phyloP scores from a whole-genome alignment of 2,113 vertebrate genomes.

The Pavo muticus region DNA sequence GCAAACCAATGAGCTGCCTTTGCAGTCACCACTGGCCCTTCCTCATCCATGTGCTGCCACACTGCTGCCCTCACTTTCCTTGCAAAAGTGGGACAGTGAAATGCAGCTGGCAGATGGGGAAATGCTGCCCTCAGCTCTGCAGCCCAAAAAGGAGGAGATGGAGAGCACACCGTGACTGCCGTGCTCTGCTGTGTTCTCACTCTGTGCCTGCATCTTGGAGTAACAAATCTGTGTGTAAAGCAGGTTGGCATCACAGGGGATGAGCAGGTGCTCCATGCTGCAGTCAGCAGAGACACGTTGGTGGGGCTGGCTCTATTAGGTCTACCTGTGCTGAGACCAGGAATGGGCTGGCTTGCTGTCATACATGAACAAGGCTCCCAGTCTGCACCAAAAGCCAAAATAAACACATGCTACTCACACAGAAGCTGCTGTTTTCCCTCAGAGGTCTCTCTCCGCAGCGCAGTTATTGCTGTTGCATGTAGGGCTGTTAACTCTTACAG shows the following conservation, averaged over 20 bases:
- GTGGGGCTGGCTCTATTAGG: not conserved
- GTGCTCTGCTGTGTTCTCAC: not conserved
- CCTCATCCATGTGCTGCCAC: no score
- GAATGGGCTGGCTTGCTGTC: not conserved
- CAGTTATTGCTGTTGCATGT: rapidly evolving
- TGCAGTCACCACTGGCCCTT: not conserved
- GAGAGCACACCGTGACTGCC: not conserved
- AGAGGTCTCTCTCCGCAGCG: rapidly evolving
- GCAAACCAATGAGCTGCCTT: no score
- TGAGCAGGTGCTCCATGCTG: not conserved
- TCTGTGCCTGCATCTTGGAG: not conserved
- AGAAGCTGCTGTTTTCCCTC: not conserved
- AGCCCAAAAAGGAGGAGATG: not conserved
- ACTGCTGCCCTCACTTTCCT: not conserved
- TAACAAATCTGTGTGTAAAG: not conserved
- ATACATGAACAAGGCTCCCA: no score
- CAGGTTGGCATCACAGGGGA: not conserved
- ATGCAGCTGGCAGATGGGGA: not conserved
- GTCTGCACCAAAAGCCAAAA: no score
- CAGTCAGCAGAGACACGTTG: not conserved
- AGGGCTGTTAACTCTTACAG: rapidly evolving
- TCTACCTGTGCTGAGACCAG: not conserved
- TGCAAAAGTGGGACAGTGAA: not conserved
- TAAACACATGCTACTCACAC: not conserved
- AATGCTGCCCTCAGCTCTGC: not conserved